Evolutionary conservation across 2,888 invertebrate genomes (phyloP), one percentile per base, ranked within the genome.

Genomic region (Bhutanitis thaidina): DNA sequence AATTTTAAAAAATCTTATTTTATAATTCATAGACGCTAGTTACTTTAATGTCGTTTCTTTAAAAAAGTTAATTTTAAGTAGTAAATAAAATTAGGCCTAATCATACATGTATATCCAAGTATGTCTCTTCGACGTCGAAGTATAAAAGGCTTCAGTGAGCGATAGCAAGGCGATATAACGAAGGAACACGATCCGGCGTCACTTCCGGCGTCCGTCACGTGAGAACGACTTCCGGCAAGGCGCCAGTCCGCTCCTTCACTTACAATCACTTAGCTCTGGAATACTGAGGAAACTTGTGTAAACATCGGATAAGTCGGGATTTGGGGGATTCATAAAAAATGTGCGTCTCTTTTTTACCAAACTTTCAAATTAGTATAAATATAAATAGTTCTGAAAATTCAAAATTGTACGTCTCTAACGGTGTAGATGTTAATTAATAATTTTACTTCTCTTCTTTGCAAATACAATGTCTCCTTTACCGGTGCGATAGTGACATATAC

Each of bases 161-260:
- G 74, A 69, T 71, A 68, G 58, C 67, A 65, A 74, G 67, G 74
- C 72, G 78, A 80, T 75, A 76, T 79, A 79, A 80, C 76, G 79
- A 80, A 80, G 84, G 73, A 82, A 83, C 77, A 68, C 78, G 82
- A 84, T 85, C 86, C 79, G 71, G 77, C 76, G 77, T 80, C 79
- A 77, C 77, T 46, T 88, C 88, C 88, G 87, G 80, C 81, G 83
- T 78, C 80, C 85, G 84, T 85, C 86, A 83, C 81, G 84, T 76
- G 80, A 83, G 72, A 84, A 85, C 78, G 79, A 83, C 86, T 86
- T 89, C 88, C 88, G 85, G 77, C 61, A 62, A 67, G 86, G 87
- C 88, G 88, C 86, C 85, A 80, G 78, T 66, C 67, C 72, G 69
- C 71, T 69, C 66, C 74, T 77, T 74, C 77, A 82, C 83, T 86